Evolutionary conservation across 2,888 invertebrate species (phyloP), one percentile per base, ranked within the genome.

Genomic region (Drosophila atroscutellata): DNA sequence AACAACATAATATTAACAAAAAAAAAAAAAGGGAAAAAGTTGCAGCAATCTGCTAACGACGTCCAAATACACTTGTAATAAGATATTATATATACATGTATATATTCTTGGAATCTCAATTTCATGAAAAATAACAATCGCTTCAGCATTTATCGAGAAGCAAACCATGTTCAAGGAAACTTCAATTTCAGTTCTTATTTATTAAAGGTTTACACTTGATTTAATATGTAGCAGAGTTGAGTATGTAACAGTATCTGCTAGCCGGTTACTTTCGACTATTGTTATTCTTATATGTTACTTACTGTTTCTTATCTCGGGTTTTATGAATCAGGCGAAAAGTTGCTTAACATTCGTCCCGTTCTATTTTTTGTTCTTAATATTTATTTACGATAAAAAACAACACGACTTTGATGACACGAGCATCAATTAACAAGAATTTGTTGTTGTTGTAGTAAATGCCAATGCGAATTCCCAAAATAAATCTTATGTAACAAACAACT

Each of bases 1-100:
- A 74, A 69, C 59, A 34, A 73, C 60, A 68, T 63, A 64, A 60
- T 60, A 55, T 57, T 56, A 50, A 58, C 24, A 24, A 50, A 3
- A 62, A 52, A 50, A 30, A 50, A 26, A 37, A 55, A 26, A 55
- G 49, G 28, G 45, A 26, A 37, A 55, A 26, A 55, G 49, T 28
- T 28, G 3, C 28, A 50, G n/a, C 36, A 26, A 45, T 8, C 15
- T 15, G 7, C 20, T 2, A 30, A 18, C 24, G 51, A 36, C 52
- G 13, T 24, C 11, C 45, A 11, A 30, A 52, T 63, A 32, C 72
- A 34, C 62, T 62, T 9, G 1, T 11, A 18, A 30, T 30, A 30
- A 30, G 30, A 30, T 30, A 9, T 30, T 30, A 8, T 30, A 30
- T 30, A 28, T 28, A 6, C 7, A 28, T 28, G 3, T 26, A 26